Conservation (phyloP, 2,797 vertebrate genomes). For the Sebastes aleutianus region DNA sequence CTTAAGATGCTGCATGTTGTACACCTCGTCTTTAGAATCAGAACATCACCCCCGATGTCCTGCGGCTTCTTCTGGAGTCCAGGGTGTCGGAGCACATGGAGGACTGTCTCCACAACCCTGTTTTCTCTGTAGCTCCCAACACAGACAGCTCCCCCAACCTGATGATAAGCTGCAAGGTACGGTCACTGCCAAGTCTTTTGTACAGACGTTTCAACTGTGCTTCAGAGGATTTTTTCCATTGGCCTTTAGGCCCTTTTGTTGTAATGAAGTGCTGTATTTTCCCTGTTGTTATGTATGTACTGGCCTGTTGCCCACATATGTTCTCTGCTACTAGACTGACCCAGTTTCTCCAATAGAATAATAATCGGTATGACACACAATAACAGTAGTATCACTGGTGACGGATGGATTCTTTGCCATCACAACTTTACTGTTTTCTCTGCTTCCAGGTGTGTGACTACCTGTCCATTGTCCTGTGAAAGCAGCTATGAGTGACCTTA, state of each 20-base stretch:
- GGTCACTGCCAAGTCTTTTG: background rate
- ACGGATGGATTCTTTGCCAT: background rate
- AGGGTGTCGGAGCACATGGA: conserved; percentile 84
- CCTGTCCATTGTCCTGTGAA: conserved; percentile 77
- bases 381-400: background rate
- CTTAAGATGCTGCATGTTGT: background rate
- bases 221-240: too few species aligned
- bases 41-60: conserved; percentile 79
- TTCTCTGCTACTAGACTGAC: background rate
- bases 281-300: background rate
- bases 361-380: too few species aligned
- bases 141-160: conserved; percentile 80
- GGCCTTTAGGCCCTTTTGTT: background rate
- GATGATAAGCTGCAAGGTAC: conserved; percentile 89
- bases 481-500: background rate
- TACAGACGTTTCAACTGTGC: background rate
- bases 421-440: background rate
- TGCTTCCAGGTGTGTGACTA: conserved; percentile 77
- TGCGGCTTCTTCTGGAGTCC: conserved; percentile 82
- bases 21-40: conserved; percentile 51
- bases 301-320: background rate
- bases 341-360: background rate
- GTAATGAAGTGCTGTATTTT: background rate
- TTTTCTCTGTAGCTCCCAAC: conserved; percentile 85
- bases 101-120: conserved; percentile 82